phyloP scores from a whole-genome alignment of 2,888 invertebrate genomes.

The Dasysyrphus tricinctus region DNA sequence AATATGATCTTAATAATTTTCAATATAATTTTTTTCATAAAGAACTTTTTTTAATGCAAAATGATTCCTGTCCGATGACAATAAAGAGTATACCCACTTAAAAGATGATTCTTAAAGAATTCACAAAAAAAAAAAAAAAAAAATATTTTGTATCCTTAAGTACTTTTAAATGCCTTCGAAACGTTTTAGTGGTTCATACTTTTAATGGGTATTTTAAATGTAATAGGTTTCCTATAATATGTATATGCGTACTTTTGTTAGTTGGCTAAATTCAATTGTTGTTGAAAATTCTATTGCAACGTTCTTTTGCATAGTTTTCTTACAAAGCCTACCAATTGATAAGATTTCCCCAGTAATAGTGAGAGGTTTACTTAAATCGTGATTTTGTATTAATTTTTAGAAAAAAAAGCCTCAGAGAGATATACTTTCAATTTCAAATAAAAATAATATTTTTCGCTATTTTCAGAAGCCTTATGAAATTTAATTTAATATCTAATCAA shows the following conservation, averaged over 20 bases:
- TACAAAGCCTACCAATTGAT: too few relatives aligned
- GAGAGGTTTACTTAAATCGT: not conserved
- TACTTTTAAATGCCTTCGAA: not conserved
- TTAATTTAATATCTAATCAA: not conserved
- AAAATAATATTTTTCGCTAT: not conserved
- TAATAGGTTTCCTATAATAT: not conserved
- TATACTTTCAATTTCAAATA: not conserved
- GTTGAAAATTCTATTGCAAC: too few relatives aligned
- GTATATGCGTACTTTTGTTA: not conserved
- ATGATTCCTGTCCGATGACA: not conserved
- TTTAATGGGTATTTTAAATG: not conserved
- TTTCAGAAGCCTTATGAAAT: not conserved
- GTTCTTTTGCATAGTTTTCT: too few relatives aligned
- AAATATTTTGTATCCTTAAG: too few relatives aligned
- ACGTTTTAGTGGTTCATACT: not conserved
- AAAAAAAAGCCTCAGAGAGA: not conserved
- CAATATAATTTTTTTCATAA: not conserved
- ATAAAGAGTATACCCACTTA: not conserved
- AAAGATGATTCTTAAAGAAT: not conserved
- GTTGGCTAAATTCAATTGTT: not conserved
- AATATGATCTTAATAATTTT: conserved; percentile 1
- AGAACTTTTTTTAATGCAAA: not conserved
- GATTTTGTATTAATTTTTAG: not conserved
- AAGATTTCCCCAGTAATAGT: too few relatives aligned
- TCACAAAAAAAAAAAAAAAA: not conserved